These are phyloP conservation scores for Actinernus sp. DNA, from an alignment of 92 coral and sea anemone species.

Conservation along the genomic window DNA sequence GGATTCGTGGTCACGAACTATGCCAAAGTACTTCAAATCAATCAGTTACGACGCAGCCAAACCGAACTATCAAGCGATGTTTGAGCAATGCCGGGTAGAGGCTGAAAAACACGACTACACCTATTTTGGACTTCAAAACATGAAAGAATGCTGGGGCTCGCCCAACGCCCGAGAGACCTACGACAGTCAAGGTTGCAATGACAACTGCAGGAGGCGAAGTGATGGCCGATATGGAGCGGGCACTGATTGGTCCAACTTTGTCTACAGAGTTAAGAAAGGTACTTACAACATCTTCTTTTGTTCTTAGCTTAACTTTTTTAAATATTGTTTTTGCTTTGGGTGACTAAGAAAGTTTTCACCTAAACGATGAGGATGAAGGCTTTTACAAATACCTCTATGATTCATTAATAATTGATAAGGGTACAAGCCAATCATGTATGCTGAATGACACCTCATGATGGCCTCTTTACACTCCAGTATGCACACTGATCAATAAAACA, in stretches of 20 bases:
- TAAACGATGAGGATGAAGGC: too few species aligned
- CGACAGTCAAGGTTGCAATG: slow-evolving; percentile 6
- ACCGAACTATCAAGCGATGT: background rate
- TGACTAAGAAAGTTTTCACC: too few species aligned
- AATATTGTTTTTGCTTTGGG: too few species aligned
- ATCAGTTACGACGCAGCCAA: background rate
- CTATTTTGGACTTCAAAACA: slow-evolving; percentile 47
- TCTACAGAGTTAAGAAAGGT: slow-evolving; percentile 12
- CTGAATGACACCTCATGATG: too few species aligned
- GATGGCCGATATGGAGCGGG: slow-evolving; percentile 5
- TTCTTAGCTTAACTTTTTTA: too few species aligned
- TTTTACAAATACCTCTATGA: too few species aligned
- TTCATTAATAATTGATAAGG: too few species aligned
- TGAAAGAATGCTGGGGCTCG: slow-evolving; percentile 54
- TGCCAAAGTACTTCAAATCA: background rate
- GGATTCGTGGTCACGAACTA: background rate
- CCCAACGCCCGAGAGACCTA: slow-evolving; percentile 14
- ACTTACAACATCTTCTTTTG: too few species aligned
- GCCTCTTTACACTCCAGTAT: too few species aligned
- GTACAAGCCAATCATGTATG: too few species aligned
- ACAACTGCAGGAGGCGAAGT: slow-evolving; percentile 8
- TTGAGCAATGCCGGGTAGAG: slow-evolving; percentile 19
- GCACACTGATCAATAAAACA: too few species aligned
- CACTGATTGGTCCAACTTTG: slow-evolving; percentile 8
- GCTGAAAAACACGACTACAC: slow-evolving; percentile 32